These are phyloP conservation scores for Idris sp. DNA, from an alignment of 1,140 invertebrate species.

Conservation along the genomic window DNA sequence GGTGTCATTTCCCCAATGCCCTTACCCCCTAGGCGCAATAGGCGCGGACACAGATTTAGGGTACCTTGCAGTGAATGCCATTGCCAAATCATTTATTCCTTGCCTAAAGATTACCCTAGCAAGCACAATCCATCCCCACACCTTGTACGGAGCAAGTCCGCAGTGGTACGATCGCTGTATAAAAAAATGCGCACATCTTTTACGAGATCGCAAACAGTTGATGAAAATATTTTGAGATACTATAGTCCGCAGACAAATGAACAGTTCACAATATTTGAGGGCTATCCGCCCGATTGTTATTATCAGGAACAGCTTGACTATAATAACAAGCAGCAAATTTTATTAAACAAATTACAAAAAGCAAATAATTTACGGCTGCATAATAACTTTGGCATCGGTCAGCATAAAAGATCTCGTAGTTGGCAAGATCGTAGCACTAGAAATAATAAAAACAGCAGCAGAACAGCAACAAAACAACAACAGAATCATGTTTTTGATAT, in stretches of 20 bases:
- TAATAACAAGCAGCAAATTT: no score
- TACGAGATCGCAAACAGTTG: slow-evolving; percentile 76
- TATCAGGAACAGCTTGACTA: no score
- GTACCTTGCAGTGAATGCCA: slow-evolving; percentile 78
- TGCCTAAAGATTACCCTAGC: slow-evolving; percentile 68
- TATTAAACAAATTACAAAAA: slow-evolving; percentile 69
- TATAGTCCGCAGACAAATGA: slow-evolving; percentile 74
- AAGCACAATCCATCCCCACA: slow-evolving; percentile 73
- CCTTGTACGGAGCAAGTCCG: slow-evolving; percentile 79
- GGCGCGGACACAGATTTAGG: slow-evolving; percentile 78
- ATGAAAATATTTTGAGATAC: slow-evolving; percentile 75
- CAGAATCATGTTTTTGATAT: slow-evolving; percentile 48
- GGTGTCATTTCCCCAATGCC: slow-evolving; percentile 77
- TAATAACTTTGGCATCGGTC: slow-evolving; percentile 51
- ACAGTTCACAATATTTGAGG: slow-evolving; percentile 73
- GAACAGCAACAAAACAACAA: slow-evolving; percentile 24
- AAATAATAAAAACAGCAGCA: slow-evolving; percentile 39
- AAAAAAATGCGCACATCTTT: slow-evolving; percentile 76
- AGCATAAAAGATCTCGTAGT: slow-evolving; percentile 65
- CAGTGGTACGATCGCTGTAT: slow-evolving; percentile 78
- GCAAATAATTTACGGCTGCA: slow-evolving; percentile 48
- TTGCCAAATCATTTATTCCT: slow-evolving; percentile 70
- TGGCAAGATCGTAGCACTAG: slow-evolving; percentile 66
- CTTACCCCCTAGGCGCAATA: slow-evolving; percentile 77
- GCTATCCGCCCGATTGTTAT: no score